phyloP scores from a whole-genome alignment of 2,113 vertebrate species.

The Cryptoleucopteryx plumbea region DNA sequence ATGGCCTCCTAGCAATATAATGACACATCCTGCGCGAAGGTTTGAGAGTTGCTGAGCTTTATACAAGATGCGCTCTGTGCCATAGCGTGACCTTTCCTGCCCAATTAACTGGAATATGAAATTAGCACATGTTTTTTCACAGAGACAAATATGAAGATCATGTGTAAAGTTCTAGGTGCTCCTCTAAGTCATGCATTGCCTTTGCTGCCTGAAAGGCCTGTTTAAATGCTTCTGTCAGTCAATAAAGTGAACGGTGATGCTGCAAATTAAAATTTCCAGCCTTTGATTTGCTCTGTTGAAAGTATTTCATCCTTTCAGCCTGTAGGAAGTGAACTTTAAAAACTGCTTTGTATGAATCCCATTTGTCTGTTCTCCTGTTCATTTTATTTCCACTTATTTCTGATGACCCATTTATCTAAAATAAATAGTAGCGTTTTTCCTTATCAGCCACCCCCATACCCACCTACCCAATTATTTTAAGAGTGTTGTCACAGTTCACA shows the following conservation, averaged over 20 bases:
- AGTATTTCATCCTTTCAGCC: not conserved
- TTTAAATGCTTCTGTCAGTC: conserved; percentile 22
- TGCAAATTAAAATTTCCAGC: conserved; percentile 56
- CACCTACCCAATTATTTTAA: conserved; percentile 11
- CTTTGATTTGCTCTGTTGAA: conserved; percentile 35
- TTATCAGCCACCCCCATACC: conserved; percentile 1
- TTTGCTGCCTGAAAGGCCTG: not conserved
- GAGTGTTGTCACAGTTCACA: conserved; percentile 7
- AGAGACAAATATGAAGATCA: not conserved
- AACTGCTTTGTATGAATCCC: conserved; percentile 6
- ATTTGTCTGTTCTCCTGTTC: conserved; percentile 14
- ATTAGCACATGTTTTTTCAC: conserved; percentile 8
- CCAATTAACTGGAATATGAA: conserved; percentile 57
- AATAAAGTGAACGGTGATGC: conserved; percentile 5
- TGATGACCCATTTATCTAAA: conserved; percentile 20
- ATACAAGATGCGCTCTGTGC: conserved; percentile 6
- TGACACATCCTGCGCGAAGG: not conserved
- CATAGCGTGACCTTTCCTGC: conserved; percentile 56
- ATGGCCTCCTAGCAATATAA: conserved; percentile 68
- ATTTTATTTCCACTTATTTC: conserved; percentile 36
- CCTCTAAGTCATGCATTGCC: not conserved
- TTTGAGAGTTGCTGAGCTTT: not conserved
- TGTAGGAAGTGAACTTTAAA: conserved; percentile 4
- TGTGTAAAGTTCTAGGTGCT: conserved; percentile 11
- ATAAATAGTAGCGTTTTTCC: not conserved